Evolutionary conservation across 2,888 invertebrate genomes (phyloP).

Genomic region (Brachyptera putata): DNA sequence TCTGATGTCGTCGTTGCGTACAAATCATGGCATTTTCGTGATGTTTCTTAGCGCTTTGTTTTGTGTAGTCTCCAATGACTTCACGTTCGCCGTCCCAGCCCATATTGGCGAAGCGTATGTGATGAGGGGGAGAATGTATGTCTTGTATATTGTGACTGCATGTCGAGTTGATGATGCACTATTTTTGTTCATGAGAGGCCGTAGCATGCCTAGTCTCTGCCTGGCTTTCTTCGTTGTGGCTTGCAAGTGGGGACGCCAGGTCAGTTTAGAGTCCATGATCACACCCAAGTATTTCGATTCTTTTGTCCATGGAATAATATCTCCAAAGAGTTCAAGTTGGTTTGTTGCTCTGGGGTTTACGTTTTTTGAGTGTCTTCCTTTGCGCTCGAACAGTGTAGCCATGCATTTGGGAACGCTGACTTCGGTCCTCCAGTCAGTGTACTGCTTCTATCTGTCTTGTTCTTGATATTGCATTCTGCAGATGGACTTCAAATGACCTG

Average conservation of each 20-base stretch:
- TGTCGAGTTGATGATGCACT: neutral
- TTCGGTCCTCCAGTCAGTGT: too few relatives aligned
- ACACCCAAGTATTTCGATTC: slow-evolving; percentile 2
- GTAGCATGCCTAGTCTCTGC: neutral
- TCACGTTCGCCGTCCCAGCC: too few relatives aligned
- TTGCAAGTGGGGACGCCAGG: neutral
- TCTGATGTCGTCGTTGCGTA: too few relatives aligned
- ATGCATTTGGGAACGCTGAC: too few relatives aligned
- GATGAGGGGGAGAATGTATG: neutral
- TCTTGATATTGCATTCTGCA: neutral
- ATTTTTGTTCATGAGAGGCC: neutral
- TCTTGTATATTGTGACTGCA: neutral
- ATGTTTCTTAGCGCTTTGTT: too few relatives aligned
- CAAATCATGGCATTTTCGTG: too few relatives aligned
- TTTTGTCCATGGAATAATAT: neutral
- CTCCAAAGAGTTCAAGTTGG: neutral
- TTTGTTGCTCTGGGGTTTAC: too few relatives aligned
- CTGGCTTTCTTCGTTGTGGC: neutral
- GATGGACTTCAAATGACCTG: too few relatives aligned
- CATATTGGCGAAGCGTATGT: too few relatives aligned
- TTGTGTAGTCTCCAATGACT: too few relatives aligned
- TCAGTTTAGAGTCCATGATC: neutral
- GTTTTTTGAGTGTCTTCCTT: too few relatives aligned
- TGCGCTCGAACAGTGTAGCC: too few relatives aligned
- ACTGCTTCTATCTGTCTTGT: neutral